Base-by-base conservation (phyloP, 2,888 invertebrate genomes). In the Dinocampus coccinellae region DNA sequence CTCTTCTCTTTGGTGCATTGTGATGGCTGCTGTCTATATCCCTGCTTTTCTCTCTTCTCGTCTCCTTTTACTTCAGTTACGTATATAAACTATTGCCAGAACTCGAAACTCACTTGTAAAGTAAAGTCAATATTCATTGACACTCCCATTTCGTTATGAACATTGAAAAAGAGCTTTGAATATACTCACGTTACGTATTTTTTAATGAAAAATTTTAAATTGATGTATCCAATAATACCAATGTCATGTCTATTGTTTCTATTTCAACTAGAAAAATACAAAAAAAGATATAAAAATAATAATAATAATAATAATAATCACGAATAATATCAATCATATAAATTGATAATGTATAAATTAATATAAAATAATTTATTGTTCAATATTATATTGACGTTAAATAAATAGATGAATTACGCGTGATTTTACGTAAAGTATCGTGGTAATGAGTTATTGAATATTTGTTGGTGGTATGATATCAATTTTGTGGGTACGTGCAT, bases 401-500 rank as follows among this genome's bases (percentile, higher is more conserved):
- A 47, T 47, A 47, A 47, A 47, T 47, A 47, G 47, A 7, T 16
- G 6, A 36, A 34, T 61, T n/a, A n/a, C 34, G 7, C 7, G 61
- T 24, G 16, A 61, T 39, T 61, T 39, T 61, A 11, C 16, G 29
- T 42, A 63, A 63, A 63, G 26, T 47, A 36, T 36, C 39, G 24
- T 34, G 33, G 42, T 42, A 47, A 63, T 42, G 34, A 36, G n/a
- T 66, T 57, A 66, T 66, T 53, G 36, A 57, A 34, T 39, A 57
- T 66, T 66, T 66, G 36, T 36, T 66, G 26, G 34, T 55, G 39
- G 62, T 55, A 67, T 57, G 63, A 75, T 81, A 80, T 81, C 78
- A 78, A 77, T 77, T 77, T 76, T 73, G 70, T 65, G 73, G 79
- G 75, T 16, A 77, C 78, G 77, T 78, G 75, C 64, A 64, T 22